Evolutionary conservation across 2,113 vertebrate genomes (phyloP).

Genomic region (Merops nubicus): DNA sequence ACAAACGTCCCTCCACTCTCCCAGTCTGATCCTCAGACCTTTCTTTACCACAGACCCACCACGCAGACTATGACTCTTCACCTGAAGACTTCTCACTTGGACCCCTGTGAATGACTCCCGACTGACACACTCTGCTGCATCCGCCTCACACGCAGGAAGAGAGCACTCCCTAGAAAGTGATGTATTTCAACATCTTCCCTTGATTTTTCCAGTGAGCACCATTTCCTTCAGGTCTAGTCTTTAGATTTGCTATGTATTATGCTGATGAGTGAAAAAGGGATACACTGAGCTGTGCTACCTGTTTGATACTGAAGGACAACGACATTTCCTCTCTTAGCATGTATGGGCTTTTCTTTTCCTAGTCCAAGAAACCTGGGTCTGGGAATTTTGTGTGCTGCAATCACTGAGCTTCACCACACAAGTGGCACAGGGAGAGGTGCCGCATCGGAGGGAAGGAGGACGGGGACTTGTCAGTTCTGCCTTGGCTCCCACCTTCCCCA

Average conservation of each 20-base stretch:
- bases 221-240: neutral
- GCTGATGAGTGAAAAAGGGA: neutral
- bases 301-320: neutral
- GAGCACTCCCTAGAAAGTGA: too few species aligned
- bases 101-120: accelerated
- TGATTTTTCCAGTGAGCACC: neutral
- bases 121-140: neutral
- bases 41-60: accelerated
- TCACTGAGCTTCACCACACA: accelerated
- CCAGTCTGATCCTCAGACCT: neutral
- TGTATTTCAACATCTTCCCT: neutral
- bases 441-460: neutral
- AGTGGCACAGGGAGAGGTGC: neutral
- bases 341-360: too few species aligned
- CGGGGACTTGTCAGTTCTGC: accelerated
- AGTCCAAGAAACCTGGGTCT: accelerated
- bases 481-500: neutral
- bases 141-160: too few species aligned
- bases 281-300: neutral
- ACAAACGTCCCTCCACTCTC: neutral
- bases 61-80: neutral
- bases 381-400: accelerated
- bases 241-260: neutral
- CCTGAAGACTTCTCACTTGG: too few species aligned
- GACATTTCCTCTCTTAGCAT: neutral